These are phyloP conservation scores for Cryptotermes secundus DNA, from an alignment of 1,140 invertebrate genomes.

Conservation along the genomic window DNA sequence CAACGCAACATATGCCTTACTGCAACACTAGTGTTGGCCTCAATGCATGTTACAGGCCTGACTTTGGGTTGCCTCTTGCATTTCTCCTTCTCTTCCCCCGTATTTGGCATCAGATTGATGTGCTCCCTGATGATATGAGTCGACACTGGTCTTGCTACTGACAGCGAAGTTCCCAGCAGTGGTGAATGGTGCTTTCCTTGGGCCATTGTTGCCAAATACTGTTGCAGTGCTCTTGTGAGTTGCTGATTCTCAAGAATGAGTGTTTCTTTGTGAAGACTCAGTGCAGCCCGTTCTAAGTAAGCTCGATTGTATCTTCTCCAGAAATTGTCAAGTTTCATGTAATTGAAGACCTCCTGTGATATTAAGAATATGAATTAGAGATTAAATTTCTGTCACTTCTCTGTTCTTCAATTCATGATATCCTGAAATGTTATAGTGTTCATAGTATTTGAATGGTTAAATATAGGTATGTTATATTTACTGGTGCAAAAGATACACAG, in stretches of 20 bases:
- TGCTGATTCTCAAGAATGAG: slow-evolving; percentile 22
- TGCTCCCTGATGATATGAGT: neutral
- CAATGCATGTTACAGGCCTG: neutral
- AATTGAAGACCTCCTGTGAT: neutral
- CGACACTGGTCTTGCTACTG: neutral
- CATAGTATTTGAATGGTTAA: too few species aligned
- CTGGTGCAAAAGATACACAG: too few species aligned
- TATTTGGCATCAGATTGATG: neutral
- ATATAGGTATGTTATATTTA: too few species aligned
- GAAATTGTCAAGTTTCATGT: slow-evolving; percentile 9
- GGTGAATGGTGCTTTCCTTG: neutral
- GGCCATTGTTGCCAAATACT: neutral
- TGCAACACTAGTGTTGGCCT: neutral
- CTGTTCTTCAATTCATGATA: too few species aligned
- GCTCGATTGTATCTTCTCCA: slow-evolving; percentile 26
- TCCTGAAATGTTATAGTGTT: too few species aligned
- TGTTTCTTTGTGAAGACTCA: slow-evolving; percentile 17
- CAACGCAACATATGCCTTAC: neutral
- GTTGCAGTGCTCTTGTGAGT: slow-evolving; percentile 4
- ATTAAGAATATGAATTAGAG: too few species aligned
- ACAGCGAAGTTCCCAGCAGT: neutral
- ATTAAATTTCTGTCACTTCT: too few species aligned
- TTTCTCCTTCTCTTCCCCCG: neutral
- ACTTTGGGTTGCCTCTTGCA: neutral
- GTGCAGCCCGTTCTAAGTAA: neutral